Conservation (phyloP, 92 coral and sea anemone genomes). For the Palythoa grandiflora region DNA sequence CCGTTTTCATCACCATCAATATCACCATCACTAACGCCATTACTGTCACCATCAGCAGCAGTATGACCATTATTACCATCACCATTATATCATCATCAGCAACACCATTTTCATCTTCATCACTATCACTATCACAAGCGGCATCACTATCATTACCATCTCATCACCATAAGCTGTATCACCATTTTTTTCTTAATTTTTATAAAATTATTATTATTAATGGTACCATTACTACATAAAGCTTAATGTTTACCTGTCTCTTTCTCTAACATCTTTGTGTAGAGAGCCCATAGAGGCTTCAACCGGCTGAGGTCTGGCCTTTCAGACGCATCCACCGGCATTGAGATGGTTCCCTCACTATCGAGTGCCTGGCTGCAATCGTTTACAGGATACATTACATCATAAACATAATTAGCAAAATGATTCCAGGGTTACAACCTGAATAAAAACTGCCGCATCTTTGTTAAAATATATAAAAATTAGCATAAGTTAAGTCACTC, state of each 20-base stretch:
- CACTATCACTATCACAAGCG: background rate
- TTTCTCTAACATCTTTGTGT: conserved; percentile 98
- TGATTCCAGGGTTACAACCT: background rate
- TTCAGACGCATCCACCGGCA: conserved; percentile 76
- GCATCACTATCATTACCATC: background rate
- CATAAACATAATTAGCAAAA: background rate
- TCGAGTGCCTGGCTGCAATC: conserved; percentile 77
- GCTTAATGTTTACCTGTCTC: conserved; percentile 69
- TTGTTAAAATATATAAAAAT: too few species aligned
- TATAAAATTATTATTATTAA: background rate
- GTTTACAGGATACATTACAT: background rate
- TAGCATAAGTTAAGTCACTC: too few species aligned
- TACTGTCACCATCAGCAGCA: background rate
- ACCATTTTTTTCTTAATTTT: background rate
- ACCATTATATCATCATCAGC: background rate
- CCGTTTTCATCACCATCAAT: background rate
- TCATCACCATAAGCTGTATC: background rate
- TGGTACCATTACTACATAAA: background rate
- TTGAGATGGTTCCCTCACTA: conserved; percentile 74
- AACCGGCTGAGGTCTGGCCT: conserved; percentile 93
- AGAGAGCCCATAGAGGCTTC: conserved; percentile 96
- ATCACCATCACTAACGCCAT: background rate
- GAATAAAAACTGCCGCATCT: too few species aligned
- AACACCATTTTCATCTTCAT: background rate
- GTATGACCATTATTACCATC: background rate